These are phyloP conservation scores for Megaceryle maxima DNA, from an alignment of 2,113 vertebrate genomes.

Conservation along the genomic window DNA sequence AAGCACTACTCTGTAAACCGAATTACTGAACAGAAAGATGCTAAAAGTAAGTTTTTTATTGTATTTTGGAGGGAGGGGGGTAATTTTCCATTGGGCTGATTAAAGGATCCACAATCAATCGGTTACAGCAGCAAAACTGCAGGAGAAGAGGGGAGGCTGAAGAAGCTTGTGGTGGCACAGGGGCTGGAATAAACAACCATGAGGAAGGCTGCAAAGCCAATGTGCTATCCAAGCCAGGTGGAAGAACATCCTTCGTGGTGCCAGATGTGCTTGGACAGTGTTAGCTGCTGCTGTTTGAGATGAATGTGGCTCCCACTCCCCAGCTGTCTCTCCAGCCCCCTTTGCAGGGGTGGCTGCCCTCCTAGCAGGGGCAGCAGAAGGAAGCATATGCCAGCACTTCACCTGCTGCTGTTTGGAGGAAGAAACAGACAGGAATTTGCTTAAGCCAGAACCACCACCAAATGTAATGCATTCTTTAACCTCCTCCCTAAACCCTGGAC, in stretches of 20 bases:
- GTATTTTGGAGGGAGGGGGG: not conserved
- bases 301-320: not conserved
- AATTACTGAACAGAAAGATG: not conserved
- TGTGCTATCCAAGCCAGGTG: not conserved
- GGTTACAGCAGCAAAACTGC: not conserved
- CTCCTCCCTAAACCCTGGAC: not conserved
- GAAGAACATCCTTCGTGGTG: not conserved
- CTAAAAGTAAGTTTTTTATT: not conserved
- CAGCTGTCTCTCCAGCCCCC: not conserved
- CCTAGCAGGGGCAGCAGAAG: not conserved
- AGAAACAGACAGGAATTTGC: not conserved
- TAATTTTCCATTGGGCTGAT: not conserved
- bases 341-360: not conserved
- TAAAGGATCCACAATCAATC: not conserved
- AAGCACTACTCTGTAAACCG: not conserved
- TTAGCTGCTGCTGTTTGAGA: not conserved
- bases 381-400: not conserved
- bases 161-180: not conserved
- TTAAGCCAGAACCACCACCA: not conserved
- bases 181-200: not conserved
- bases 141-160: not conserved
- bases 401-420: not conserved
- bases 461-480: not conserved
- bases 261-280: fast-evolving
- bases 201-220: not conserved